Evolutionary conservation across 2,797 vertebrate genomes (phyloP), one percentile per base, ranked within the genome.

Genomic region (Distichodus sexfasciatus): DNA sequence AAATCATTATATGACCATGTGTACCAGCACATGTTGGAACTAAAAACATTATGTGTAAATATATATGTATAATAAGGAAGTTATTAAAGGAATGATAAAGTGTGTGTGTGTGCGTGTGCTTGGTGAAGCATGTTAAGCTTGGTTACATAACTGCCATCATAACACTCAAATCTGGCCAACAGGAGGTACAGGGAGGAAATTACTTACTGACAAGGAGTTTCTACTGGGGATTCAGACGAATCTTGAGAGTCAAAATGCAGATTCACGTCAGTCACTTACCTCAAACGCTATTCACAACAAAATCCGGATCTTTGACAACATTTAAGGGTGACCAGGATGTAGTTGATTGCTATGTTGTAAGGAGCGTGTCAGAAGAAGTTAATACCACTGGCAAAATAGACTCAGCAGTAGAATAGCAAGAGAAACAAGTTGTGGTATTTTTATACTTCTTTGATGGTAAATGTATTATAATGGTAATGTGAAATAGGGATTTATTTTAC

Each of bases 81-180:
- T 19, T 6, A 36, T 43, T 38, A 59, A 58, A 69, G 64, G 47
- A 60, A 33, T 28, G 29, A 50, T 36, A 69, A 58, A 17, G 35
- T 28, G 17, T 43, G 6, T 31, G 3, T 11, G 15, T 58, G 28
- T 65, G 41, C 55, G 59, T 40, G 40, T 44, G 15, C 17, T 28
- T 31, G 50, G 35, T 40, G 61, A 47, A 68, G 72, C 79, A 82
- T 80, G 59, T 75, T 62, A 79, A 43, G 24, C 51, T 28, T 41
- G 61, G 71, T 85, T 84, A 83, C 64, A 66, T 83, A 83, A 84
- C 70, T 33, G 23, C 15, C 28, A 43, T 41, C 60, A 76, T 75
- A 79, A 82, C 68, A 77, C 69, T 17, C 66, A 26, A 58, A 72
- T 71, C 47, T 60, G 29, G 40, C 40, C 55, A 66, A 61, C 29